These are phyloP conservation scores for Myiozetetes cayanensis DNA, from an alignment of 2,113 vertebrate species.

Conservation along the genomic window DNA sequence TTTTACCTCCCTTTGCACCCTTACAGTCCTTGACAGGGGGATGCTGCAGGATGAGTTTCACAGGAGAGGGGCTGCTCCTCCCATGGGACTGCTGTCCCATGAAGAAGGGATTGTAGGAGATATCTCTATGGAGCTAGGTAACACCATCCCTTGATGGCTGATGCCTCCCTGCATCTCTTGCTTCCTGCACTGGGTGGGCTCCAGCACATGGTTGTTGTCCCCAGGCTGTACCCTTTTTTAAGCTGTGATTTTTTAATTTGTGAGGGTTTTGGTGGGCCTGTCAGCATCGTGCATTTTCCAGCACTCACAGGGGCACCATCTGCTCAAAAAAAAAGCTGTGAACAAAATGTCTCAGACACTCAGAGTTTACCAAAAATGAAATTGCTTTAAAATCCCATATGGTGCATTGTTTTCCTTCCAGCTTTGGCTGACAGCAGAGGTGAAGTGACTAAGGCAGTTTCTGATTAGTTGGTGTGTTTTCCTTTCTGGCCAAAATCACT, in stretches of 20 bases:
- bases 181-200: background rate
- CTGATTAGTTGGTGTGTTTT: background rate
- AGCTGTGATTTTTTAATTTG: background rate
- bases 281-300: background rate
- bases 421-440: background rate
- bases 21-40: fast-evolving
- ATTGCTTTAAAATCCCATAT: conserved; percentile 26
- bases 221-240: background rate
- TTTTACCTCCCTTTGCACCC: background rate
- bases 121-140: fast-evolving
- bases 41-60: background rate
- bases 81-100: fast-evolving
- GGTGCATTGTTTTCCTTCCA: conserved; percentile 22
- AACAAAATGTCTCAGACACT: conserved; percentile 39
- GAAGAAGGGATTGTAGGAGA: background rate
- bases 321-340: conserved; percentile 24
- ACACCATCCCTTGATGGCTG: background rate
- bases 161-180: background rate
- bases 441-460: background rate
- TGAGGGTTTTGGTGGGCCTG: background rate
- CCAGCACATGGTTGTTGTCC: background rate
- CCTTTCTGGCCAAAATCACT: background rate
- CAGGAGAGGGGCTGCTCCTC: background rate
- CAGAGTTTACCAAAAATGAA: conserved; percentile 3
- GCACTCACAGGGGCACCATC: background rate